Conservation (phyloP, 1,140 invertebrate species). For the Drosophila sucinea region DNA sequence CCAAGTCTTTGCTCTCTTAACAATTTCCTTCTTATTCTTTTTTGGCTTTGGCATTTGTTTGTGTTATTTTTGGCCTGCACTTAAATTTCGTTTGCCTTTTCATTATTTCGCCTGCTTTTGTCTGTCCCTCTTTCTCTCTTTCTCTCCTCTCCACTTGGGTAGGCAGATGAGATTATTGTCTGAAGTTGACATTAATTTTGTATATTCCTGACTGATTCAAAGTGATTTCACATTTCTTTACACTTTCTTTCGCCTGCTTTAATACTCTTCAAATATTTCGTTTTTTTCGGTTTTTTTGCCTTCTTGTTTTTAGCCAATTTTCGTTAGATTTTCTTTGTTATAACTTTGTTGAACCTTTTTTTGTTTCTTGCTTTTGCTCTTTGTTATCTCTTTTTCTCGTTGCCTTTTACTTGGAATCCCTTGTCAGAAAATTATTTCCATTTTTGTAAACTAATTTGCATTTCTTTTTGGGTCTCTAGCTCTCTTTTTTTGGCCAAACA, state of each 20-base stretch:
- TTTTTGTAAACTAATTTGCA: constrained; percentile 77
- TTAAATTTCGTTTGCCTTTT: constrained; percentile 71
- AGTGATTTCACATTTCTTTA: constrained; percentile 20
- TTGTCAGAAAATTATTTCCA: constrained; percentile 50
- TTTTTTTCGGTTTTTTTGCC: constrained; percentile 2
- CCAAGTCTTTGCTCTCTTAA: constrained; percentile 64
- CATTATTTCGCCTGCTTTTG: constrained; percentile 45
- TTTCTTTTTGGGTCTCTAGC: constrained; percentile 55
- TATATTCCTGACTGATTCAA: constrained; percentile 20
- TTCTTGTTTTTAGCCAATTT: constrained; percentile 54
- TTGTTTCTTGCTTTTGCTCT: constrained; percentile 13
- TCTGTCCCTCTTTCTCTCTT: constrained; percentile 30
- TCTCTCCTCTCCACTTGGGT: constrained; percentile 10
- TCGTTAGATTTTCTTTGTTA: constrained; percentile 23
- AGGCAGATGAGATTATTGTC: constrained; percentile 39
- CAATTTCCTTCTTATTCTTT: constrained; percentile 55
- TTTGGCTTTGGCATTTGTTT: constrained; percentile 42
- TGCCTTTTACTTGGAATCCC: constrained; percentile 43
- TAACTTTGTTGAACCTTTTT: constrained; percentile 39
- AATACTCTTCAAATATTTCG: constrained; percentile 14
- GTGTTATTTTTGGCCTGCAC: constrained; percentile 73
- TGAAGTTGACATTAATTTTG: constrained; percentile 58
- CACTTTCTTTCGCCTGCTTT: constrained; percentile 2
- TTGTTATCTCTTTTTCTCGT: constrained; percentile 55
- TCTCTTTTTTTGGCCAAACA: constrained; percentile 33